Evolutionary conservation across 2,113 vertebrate species (phyloP).

Genomic region (Eublepharis macularius): DNA sequence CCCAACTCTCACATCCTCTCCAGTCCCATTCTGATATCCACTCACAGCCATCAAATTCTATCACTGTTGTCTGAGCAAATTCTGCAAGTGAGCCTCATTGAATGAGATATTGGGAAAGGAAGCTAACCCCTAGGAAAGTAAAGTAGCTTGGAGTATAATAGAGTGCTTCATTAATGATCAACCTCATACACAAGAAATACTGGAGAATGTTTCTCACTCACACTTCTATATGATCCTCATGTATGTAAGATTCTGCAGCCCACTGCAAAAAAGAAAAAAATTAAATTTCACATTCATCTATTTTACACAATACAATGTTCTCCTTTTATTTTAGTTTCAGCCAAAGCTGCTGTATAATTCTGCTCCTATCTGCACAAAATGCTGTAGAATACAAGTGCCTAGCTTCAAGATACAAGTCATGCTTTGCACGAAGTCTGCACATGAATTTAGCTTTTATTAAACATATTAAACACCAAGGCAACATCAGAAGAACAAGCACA

Average conservation of each 20-base stretch:
- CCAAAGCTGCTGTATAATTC: constrained; percentile 7
- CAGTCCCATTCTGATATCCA: neutral
- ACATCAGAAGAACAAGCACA: neutral
- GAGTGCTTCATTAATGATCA: neutral
- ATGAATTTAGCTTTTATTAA: constrained; percentile 13
- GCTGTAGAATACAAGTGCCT: constrained; percentile 21
- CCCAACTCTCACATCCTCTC: neutral
- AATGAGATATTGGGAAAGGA: neutral
- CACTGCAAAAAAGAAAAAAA: constrained; percentile 16
- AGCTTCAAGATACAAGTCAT: constrained; percentile 51
- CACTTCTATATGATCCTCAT: constrained; percentile 11
- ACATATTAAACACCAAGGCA: constrained; percentile 1
- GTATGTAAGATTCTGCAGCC: neutral
- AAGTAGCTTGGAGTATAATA: neutral
- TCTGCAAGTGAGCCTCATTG: neutral
- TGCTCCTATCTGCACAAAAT: neutral
- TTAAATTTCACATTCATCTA: constrained; percentile 32
- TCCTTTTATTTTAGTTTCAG: constrained; percentile 21
- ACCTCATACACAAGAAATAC: neutral
- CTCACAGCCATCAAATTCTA: neutral
- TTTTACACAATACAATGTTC: constrained; percentile 35
- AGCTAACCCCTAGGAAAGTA: neutral
- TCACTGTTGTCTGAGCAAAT: neutral
- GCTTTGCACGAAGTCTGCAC: constrained; percentile 31
- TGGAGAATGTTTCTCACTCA: constrained; percentile 8